Evolutionary conservation across 2,888 invertebrate genomes (phyloP).

Genomic region (Morpho achilles): DNA sequence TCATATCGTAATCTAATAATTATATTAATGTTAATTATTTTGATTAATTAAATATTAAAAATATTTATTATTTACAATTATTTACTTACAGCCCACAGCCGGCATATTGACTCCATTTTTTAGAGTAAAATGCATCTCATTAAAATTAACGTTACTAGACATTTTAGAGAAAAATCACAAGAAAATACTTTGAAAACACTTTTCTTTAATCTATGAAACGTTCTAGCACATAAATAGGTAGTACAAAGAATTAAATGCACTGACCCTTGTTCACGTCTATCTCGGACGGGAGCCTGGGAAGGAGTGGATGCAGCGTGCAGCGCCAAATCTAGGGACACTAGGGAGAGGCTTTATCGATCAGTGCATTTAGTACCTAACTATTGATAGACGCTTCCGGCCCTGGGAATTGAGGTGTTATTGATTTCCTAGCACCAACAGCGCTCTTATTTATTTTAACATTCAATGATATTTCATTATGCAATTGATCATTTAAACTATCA

Average conservation of each 20-base stretch:
- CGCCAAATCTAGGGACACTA: conserved; percentile 11
- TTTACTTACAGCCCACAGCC: conserved; percentile 51
- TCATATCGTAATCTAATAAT: too few species aligned
- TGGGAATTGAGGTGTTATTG: conserved; percentile 9
- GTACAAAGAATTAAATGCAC: background rate
- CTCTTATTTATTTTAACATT: too few species aligned
- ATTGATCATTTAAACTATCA: too few species aligned
- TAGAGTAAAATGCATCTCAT: conserved; percentile 31
- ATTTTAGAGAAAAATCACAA: conserved; percentile 4
- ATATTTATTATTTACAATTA: background rate
- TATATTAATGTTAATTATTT: too few species aligned
- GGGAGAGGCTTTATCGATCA: conserved; percentile 20
- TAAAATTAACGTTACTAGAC: conserved; percentile 12
- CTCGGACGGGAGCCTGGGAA: background rate
- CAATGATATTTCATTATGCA: too few species aligned
- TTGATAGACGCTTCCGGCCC: conserved; percentile 10
- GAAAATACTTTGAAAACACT: background rate
- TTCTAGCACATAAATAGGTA: background rate
- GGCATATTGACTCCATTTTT: conserved; percentile 49
- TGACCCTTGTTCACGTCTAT: background rate
- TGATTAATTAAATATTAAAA: too few species aligned
- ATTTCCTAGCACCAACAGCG: background rate
- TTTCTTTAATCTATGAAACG: background rate
- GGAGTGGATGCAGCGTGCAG: conserved; percentile 10
- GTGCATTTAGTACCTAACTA: conserved; percentile 10